Base-by-base conservation (phyloP, 2,888 invertebrate genomes). In the Amphipyra berbera region DNA sequence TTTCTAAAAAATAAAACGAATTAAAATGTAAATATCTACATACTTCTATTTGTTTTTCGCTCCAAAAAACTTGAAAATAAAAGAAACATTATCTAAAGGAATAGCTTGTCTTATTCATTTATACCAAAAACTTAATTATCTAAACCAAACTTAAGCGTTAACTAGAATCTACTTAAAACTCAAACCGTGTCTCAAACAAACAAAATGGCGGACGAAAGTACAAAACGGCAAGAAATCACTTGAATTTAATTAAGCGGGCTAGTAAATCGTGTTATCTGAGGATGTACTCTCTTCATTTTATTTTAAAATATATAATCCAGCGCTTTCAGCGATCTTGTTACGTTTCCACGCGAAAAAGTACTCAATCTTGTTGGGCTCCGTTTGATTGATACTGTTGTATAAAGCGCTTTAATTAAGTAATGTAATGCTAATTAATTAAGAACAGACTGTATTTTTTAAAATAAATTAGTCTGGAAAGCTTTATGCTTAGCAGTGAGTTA, bases 171-270 rank as follows among this genome's bases (percentile, higher is more conserved):
- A 73, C 48, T 44, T 65, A 37, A 53, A 66, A 56, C 52, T 57
- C 37, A 56, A 55, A 41, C 21, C 21, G 12, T 6, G 3, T 44
- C 48, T 57, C 12, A 27, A 73, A 58, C 12, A 73, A 72, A 58
- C 49, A 54, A 58, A 58, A 67, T 35, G 7, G 27, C 6, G 9
- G 44, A 46, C 53, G 45, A 41, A 49, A 35, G 10, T 57, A 53
- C 35, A 27, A 58, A 49, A 49, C 30, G 42, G 40, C 37, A 48
- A 56, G 61, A 61, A 73, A 70, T 70, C 61, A 55, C 61, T 68
- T 61, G 44, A 68, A 58, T 61, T 71, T 74, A 61, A 71, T 74
- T 58, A 68, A 50, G 69, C 42, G 6, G 35, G 53, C 42, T 50
- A 56, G 49, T 54, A 67, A 70, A 74, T 61, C 44, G 41, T 58